Evolutionary conservation across 2,888 invertebrate genomes (phyloP), one percentile per base, ranked within the genome.

Genomic region (Pterobdella sp.): DNA sequence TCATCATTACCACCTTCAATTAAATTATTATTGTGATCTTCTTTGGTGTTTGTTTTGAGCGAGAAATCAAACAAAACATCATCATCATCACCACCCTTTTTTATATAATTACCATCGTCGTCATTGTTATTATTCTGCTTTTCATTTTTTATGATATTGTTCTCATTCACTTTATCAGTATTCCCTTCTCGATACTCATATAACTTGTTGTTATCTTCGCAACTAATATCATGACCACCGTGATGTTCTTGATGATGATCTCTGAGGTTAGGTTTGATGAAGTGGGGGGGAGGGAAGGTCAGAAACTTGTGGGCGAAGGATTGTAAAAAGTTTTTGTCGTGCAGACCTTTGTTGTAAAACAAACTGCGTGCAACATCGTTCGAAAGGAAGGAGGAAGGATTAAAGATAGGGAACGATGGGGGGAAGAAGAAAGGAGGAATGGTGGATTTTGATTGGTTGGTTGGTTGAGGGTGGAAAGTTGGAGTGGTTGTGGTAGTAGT

Each of bases 401-500:
- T 65, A 32, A 65, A 2, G 31, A 65, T 14, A 18, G 66, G 66
- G 36, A 66, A 66, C 14, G 34, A 66, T 3, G 36, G 4, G 34
- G 34, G 66, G 10, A 32, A 32, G 66, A 66, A 29, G 66, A 66
- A 66, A 2, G 66, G 66, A 29, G 34, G 66, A 31, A 35, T 66
- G 18, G 3, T 22, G 31, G 14, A 3, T 66, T 66, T 66, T 18
- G 66, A 56, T 18, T 22, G 34, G 34, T 35, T 32, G 18, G 29
- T 26, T 3, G 18, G 7, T 4, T 2, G 22, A 29, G 36, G 22
- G n/a, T 68, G 36, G 29, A 32, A 36, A 32, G 36, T 65, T 7
- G 34, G 18, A n/a, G 14, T 65, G 14, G 35, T 65, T 7, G 63
- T n/a, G 4, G 42, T 37, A 22, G 67, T 35, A 34, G 60, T n/a